These are phyloP conservation scores for Anabacerthia variegaticeps DNA, from an alignment of 2,797 vertebrate species.

Conservation along the genomic window DNA sequence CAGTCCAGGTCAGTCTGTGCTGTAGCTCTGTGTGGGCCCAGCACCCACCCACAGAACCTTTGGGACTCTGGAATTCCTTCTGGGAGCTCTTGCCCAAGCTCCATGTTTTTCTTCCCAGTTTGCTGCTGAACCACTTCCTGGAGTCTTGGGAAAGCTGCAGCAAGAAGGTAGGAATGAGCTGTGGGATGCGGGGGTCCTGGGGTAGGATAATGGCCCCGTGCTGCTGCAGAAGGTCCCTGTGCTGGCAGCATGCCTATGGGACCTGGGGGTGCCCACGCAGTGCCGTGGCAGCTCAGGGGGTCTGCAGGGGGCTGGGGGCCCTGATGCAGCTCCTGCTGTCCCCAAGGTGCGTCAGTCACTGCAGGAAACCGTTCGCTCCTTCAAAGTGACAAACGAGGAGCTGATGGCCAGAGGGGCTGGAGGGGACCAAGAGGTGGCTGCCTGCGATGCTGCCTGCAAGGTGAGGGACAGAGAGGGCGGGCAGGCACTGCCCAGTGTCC, in stretches of 20 bases:
- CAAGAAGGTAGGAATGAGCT: constrained; percentile 80
- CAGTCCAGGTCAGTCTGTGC: constrained; percentile 85
- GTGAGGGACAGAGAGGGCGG: constrained; percentile 50
- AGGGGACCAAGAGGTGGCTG: constrained; percentile 68
- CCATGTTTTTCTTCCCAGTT: constrained; percentile 64
- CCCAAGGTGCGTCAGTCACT: constrained; percentile 84
- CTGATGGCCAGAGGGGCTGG: constrained; percentile 66
- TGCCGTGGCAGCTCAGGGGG: rapidly evolving
- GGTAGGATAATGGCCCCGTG: rapidly evolving
- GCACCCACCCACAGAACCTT: neutral
- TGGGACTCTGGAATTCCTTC: neutral
- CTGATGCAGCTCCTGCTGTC: neutral
- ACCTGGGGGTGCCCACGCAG: rapidly evolving
- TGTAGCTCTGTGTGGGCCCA: neutral
- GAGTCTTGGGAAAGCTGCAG: constrained; percentile 84
- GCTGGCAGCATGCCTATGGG: rapidly evolving
- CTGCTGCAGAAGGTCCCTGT: neutral
- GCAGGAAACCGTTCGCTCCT: constrained; percentile 89
- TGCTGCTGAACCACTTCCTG: constrained; percentile 88
- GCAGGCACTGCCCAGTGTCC: rapidly evolving
- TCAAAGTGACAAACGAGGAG: constrained; percentile 91
- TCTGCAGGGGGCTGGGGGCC: rapidly evolving
- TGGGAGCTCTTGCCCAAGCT: neutral
- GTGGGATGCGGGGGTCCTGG: rapidly evolving
- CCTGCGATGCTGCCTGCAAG: constrained; percentile 85